Conservation (phyloP, 2,888 invertebrate species). For the Deilephila elpenor region DNA sequence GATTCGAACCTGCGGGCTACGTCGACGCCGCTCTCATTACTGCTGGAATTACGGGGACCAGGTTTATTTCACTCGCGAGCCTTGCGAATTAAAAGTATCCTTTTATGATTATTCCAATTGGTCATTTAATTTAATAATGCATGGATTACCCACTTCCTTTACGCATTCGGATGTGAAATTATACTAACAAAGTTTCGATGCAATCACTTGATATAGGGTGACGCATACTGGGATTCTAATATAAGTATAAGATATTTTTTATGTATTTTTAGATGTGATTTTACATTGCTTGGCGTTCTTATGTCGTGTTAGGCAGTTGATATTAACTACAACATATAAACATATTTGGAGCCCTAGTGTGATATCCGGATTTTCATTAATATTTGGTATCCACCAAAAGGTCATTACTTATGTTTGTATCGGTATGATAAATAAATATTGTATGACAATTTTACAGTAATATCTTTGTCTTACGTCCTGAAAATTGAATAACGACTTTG, state of each 20-base stretch:
- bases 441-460: too few relatives aligned
- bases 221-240: not conserved
- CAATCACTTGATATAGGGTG: not conserved
- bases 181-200: not conserved
- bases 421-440: too few relatives aligned
- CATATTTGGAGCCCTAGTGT: too few relatives aligned
- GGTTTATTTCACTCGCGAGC: not conserved
- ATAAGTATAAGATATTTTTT: not conserved
- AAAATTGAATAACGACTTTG: too few relatives aligned
- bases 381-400: too few relatives aligned
- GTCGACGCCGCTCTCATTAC: slow-evolving; percentile 11
- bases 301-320: not conserved
- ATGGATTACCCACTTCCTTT: slow-evolving; percentile 18
- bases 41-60: slow-evolving; percentile 15
- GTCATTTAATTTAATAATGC: slow-evolving; percentile 15
- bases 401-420: too few relatives aligned
- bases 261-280: not conserved
- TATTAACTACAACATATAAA: too few relatives aligned
- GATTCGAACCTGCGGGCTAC: slow-evolving; percentile 14
- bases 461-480: too few relatives aligned
- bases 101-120: slow-evolving; percentile 12
- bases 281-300: not conserved
- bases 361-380: too few relatives aligned
- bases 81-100: slow-evolving; percentile 7
- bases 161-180: slow-evolving; percentile 18